Evolutionary conservation across 2,797 vertebrate genomes (phyloP).

Genomic region (Lates japonicus): DNA sequence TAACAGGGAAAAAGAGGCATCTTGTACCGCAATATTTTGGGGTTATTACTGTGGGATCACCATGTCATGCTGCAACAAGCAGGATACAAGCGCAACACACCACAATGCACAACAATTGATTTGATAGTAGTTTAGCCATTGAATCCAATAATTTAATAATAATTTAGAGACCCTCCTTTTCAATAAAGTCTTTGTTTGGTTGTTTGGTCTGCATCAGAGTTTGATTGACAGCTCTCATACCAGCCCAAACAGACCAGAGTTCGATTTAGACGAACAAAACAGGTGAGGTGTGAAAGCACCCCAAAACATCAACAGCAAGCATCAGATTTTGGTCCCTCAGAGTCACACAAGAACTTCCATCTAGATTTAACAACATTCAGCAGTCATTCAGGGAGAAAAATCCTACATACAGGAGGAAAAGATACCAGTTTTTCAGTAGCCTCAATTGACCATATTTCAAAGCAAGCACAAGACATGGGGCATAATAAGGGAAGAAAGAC

Average conservation of each 20-base stretch:
- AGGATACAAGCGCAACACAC: background rate
- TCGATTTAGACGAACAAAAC: too few species aligned
- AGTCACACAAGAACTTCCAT: background rate
- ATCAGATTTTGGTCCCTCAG: background rate
- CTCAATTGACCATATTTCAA: conserved; percentile 3
- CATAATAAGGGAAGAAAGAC: conserved; percentile 25
- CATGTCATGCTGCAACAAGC: background rate
- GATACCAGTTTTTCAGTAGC: background rate
- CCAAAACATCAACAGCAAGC: conserved; percentile 1
- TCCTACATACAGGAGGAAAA: background rate
- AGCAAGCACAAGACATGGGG: background rate
- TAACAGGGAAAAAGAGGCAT: too few species aligned
- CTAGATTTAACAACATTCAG: background rate
- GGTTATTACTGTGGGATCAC: background rate
- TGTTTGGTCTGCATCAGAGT: background rate
- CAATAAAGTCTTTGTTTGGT: background rate
- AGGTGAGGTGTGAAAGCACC: background rate
- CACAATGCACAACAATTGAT: background rate
- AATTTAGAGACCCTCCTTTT: background rate
- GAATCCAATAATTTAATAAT: background rate
- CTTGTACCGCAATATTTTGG: background rate
- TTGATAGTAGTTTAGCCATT: background rate
- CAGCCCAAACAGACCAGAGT: too few species aligned
- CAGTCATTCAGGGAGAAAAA: conserved; percentile 4
- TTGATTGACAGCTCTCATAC: background rate